Conservation (phyloP, 2,113 vertebrate species). For the Conger conger region DNA sequence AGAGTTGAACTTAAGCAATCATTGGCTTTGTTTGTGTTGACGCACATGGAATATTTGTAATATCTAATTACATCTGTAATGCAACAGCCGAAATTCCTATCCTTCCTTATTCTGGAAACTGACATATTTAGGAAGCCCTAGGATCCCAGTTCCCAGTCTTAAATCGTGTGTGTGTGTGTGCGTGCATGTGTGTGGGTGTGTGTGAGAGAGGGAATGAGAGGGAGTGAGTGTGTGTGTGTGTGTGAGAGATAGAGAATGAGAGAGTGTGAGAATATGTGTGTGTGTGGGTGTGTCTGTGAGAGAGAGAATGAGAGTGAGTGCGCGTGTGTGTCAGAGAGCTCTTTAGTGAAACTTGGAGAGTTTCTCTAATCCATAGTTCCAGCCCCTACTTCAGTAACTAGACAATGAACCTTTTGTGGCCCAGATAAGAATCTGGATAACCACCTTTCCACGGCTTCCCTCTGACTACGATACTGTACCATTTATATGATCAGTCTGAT, state of each 20-base stretch:
- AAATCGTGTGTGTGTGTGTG: background rate
- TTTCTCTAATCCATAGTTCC: constrained; percentile 41
- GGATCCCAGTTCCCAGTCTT: background rate
- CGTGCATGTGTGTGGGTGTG: no score
- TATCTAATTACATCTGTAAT: no score
- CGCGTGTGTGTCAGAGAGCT: constrained; percentile 4
- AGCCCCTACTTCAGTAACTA: constrained; percentile 42
- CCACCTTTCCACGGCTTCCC: constrained; percentile 42
- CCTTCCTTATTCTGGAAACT: no score
- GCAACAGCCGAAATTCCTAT: no score
- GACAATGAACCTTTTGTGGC: constrained; percentile 61
- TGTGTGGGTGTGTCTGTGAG: background rate
- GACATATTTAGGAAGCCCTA: no score
- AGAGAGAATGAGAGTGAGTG: background rate
- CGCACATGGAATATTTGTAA: no score
- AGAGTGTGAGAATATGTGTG: background rate
- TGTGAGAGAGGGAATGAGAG: no score
- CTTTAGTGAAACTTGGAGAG: constrained; percentile 28
- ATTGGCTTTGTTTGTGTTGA: no score
- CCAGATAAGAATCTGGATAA: constrained; percentile 59
- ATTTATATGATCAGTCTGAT: background rate
- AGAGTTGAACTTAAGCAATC: no score
- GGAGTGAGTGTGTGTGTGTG: no score
- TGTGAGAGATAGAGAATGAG: background rate
- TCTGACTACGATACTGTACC: constrained; percentile 13